Evolutionary conservation across 2,113 vertebrate species (phyloP), one percentile per base, ranked within the genome.

Genomic region (Ceuthmochares aereus): DNA sequence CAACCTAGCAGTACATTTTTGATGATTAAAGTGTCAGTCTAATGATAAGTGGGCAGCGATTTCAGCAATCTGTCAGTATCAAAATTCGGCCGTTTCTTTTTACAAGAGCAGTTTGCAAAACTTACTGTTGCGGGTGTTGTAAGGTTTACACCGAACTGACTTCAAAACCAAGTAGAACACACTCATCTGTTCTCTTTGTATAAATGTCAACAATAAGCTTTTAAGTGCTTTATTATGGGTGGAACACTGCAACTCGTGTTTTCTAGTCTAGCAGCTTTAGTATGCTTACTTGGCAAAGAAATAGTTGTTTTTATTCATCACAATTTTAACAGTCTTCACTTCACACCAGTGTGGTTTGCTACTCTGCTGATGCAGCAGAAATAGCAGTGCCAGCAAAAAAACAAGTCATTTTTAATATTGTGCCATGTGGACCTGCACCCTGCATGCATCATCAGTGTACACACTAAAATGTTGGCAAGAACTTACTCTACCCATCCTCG

Each of bases 21-120:
- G 5, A 98, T 98, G 97, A 98, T 98, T 98, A 98, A 98, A 98
- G 97, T 98, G 98, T 97, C 98, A 98, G 91, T 66, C 82, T 69
- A 69, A 68, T 98, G 97, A 98, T 98, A 98, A 97, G 98, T 96
- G 93, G 96, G 95, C 87, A 94, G 94, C 89, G 82, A 92, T 97
- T 97, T 91, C 89, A 97, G 95, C 97, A 96, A 98, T 97, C 97
- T 98, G 97, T 98, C 97, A 98, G 96, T 95, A 95, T 97, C 96
- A 96, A 94, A 98, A 97, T 98, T 97, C 97, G 98, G 97, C 98
- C 94, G 96, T 95, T 98, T 97, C 83, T 92, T 93, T 83, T 88
- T 81, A 87, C 93, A 89, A 84, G 73, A 95, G 75, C 69, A 91
- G 95, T 85, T 92, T 96, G 68, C 72, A 96, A 87, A 96, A 93